These are phyloP conservation scores for Potorous gilbertii DNA, from an alignment of 2,797 vertebrate species.

Conservation along the genomic window DNA sequence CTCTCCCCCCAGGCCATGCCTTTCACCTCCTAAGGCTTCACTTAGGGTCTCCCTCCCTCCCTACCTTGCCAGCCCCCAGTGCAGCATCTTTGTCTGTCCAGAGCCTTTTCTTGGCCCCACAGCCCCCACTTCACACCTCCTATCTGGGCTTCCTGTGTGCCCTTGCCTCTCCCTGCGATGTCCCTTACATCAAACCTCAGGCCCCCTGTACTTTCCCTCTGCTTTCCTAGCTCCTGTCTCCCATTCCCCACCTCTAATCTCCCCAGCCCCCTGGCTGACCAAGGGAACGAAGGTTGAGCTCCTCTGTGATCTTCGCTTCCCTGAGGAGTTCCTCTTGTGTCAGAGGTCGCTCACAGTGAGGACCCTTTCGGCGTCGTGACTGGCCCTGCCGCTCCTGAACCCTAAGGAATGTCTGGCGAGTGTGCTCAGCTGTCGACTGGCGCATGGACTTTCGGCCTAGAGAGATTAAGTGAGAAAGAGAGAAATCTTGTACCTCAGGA, in stretches of 20 bases:
- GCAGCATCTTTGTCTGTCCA: neutral
- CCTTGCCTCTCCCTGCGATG: too few relatives aligned
- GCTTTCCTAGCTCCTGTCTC: neutral
- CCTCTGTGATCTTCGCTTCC: conserved; percentile 94
- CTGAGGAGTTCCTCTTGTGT: conserved; percentile 96
- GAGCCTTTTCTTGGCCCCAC: neutral
- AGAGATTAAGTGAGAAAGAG: neutral
- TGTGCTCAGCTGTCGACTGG: conserved; percentile 96
- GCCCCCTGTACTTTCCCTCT: neutral
- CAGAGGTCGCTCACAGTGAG: conserved; percentile 89
- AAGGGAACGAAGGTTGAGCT: conserved; percentile 94
- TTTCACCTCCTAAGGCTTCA: neutral
- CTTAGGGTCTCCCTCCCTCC: neutral
- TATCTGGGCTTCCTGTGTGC: neutral
- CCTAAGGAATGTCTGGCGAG: conserved; percentile 94
- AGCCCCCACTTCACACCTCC: neutral
- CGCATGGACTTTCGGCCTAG: conserved; percentile 95
- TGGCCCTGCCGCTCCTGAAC: conserved; percentile 95
- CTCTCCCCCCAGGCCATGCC: neutral
- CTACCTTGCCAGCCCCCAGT: neutral
- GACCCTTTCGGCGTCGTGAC: conserved; percentile 91
- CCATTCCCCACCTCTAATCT: neutral
- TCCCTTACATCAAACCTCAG: neutral
- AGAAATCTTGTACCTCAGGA: conserved; percentile 48
- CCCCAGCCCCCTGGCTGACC: conserved; percentile 83